These are phyloP conservation scores for Apamea epomidion DNA, from an alignment of 2,888 invertebrate genomes.

Conservation along the genomic window DNA sequence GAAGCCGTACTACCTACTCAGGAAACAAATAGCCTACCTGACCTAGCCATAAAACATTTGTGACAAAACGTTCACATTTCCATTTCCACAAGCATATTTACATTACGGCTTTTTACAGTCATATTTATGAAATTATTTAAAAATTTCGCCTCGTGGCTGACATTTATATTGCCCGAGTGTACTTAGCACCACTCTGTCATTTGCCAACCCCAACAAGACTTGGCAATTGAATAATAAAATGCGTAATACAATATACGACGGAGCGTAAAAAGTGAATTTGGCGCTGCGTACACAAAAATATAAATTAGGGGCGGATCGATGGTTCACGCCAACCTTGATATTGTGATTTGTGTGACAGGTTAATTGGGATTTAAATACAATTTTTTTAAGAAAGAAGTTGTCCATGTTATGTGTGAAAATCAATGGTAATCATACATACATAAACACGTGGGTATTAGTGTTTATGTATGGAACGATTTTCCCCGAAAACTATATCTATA, in stretches of 20 bases:
- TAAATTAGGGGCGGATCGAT: conserved; percentile 28
- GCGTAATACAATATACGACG: conserved; percentile 53
- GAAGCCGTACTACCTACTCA: background rate
- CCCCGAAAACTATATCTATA: background rate
- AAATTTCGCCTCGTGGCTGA: conserved; percentile 27
- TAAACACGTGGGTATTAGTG: background rate
- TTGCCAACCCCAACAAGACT: conserved; percentile 49
- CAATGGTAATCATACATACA: background rate
- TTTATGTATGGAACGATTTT: background rate
- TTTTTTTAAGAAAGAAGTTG: background rate
- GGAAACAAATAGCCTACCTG: background rate
- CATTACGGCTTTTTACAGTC: conserved; percentile 37
- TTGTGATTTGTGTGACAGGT: background rate
- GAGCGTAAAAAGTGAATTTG: conserved; percentile 43
- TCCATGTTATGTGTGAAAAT: background rate
- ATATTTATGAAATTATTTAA: conserved; percentile 53
- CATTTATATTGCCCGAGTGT: conserved; percentile 50
- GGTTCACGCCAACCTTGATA: background rate
- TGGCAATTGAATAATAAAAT: conserved; percentile 63
- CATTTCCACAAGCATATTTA: conserved; percentile 23
- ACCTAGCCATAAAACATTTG: background rate
- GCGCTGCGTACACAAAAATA: conserved; percentile 23
- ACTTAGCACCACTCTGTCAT: conserved; percentile 54
- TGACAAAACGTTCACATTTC: conserved; percentile 24
- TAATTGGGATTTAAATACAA: background rate